Evolutionary conservation across 2,888 invertebrate genomes (phyloP), one percentile per base, ranked within the genome.

Genomic region (Pristionchus entomophagus): DNA sequence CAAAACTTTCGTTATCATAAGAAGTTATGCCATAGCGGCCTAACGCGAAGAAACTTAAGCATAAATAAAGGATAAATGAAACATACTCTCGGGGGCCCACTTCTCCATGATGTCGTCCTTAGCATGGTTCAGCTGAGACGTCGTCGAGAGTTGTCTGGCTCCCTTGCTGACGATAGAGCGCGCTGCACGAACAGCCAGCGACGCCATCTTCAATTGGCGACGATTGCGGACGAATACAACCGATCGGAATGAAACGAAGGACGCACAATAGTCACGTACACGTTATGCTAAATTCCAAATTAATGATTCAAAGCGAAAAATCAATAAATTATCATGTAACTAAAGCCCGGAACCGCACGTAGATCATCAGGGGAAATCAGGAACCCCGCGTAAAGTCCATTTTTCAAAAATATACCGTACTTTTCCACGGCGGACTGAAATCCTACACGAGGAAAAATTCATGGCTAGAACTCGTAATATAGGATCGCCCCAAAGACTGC

Each of bases 61-160:
- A 32, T 56, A 10, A 80, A 12, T n/a, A 73, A 49, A 51, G 51
- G 73, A 22, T 19, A n/a, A 73, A 56, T 29, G 14, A 26, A 80
- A 89, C 89, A 88, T 45, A 91, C 91, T 91, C 69, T 92, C 92
- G 86, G 92, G 90, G 69, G 92, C 91, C 93, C 92, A 92, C 88
- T 92, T 92, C 90, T 91, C 92, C 92, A 92, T 92, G 88, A 92
- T 91, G 78, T 90, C 90, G 62, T 90, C 90, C 59, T 90, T 88
- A 53, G 82, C 82, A 26, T 69, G 56, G 62, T 73, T 56, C 19
- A 86, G 35, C 45, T 29, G 38, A 38, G 87, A 26, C 38, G 87
- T 65, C 49, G 87, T 87, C 65, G 84, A 85, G 83, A 88, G 84
- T 32, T 77, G 85, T 59, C 87, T 80, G 77, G 78, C 77, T 65